Percentiles rank a stretch among this genome's conserved stretches.
phyloP scores from a whole-genome alignment of 35 echinoderm and acorn worm genomes.

The Apostichopus parvimensis region DNA sequence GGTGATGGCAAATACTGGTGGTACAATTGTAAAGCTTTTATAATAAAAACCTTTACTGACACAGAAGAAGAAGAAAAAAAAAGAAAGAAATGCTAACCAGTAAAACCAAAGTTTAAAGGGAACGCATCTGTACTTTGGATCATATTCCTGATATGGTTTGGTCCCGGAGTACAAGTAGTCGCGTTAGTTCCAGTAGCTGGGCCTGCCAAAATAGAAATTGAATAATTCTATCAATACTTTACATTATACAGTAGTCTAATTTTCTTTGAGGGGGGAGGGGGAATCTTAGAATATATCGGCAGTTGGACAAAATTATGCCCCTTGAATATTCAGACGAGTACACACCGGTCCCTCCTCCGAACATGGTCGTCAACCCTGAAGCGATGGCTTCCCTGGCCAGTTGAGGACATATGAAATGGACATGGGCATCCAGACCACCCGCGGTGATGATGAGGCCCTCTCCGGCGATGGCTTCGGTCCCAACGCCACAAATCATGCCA shows the following conservation, averaged over 20 bases:
- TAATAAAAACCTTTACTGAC: too few species aligned
- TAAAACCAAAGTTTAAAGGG: slow-evolving; percentile 89
- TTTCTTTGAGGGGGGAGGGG: too few species aligned
- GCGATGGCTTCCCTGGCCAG: slow-evolving; percentile 79
- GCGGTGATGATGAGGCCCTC: slow-evolving; percentile 81
- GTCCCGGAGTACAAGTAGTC: slow-evolving; percentile 84
- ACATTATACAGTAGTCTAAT: background rate
- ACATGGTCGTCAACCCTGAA: slow-evolving; percentile 80
- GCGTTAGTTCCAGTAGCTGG: slow-evolving; percentile 83
- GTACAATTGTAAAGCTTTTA: too few species aligned
- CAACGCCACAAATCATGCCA: slow-evolving; percentile 79
- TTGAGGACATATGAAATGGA: slow-evolving; percentile 91
- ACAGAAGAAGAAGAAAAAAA: too few species aligned
- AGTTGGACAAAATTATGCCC: too few species aligned
- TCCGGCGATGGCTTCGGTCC: slow-evolving; percentile 85
- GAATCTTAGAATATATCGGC: too few species aligned
- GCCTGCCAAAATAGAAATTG: slow-evolving; percentile 18
- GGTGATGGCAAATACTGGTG: too few species aligned
- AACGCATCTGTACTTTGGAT: slow-evolving; percentile 87
- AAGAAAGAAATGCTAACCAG: slow-evolving; percentile 16
- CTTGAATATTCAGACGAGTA: too few species aligned
- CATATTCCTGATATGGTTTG: slow-evolving; percentile 87
- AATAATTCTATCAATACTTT: too few species aligned
- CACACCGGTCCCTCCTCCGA: slow-evolving; percentile 86
- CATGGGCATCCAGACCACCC: slow-evolving; percentile 77